These are phyloP conservation scores for Zaprionus ornatus DNA, from an alignment of 1,140 invertebrate species.

Conservation along the genomic window DNA sequence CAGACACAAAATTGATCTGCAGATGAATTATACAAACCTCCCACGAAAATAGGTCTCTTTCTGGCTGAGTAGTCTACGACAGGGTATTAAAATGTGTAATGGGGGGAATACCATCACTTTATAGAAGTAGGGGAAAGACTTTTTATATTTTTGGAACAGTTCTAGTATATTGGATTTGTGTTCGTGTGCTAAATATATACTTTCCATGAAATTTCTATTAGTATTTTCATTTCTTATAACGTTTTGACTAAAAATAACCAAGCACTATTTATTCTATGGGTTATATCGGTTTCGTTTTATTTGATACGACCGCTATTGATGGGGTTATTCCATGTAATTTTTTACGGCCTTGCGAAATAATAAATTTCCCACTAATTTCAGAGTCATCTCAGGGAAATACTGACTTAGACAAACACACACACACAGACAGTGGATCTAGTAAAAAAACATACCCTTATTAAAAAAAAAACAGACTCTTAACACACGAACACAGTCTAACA, in stretches of 20 bases:
- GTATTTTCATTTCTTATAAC: conserved; percentile 10
- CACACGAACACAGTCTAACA: conserved; percentile 62
- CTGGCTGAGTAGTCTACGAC: not conserved
- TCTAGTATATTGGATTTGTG: not conserved
- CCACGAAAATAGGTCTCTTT: not conserved
- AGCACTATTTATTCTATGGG: not conserved
- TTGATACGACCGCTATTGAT: not conserved
- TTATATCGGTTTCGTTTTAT: conserved; percentile 5
- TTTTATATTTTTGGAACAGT: conserved; percentile 49
- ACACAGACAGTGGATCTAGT: not conserved
- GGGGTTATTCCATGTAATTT: conserved; percentile 36
- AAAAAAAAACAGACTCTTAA: conserved; percentile 55
- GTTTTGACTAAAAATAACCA: conserved; percentile 18
- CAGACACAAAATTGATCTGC: not conserved
- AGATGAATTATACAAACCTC: not conserved
- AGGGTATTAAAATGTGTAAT: not conserved
- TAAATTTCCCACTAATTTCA: conserved; percentile 34
- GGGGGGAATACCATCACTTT: conserved; percentile 21
- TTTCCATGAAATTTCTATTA: conserved; percentile 3
- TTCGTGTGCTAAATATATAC: conserved; percentile 36
- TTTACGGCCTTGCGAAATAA: conserved; percentile 21
- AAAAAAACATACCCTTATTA: conserved; percentile 14
- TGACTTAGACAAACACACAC: not conserved
- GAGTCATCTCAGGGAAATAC: conserved; percentile 31
- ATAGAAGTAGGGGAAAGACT: conserved; percentile 9